A percentile compares a stretch with the other conserved stretches of the same genome.
These are phyloP conservation scores for Pseudorasbora parva DNA, from an alignment of 2,113 vertebrate species.

Conservation along the genomic window DNA sequence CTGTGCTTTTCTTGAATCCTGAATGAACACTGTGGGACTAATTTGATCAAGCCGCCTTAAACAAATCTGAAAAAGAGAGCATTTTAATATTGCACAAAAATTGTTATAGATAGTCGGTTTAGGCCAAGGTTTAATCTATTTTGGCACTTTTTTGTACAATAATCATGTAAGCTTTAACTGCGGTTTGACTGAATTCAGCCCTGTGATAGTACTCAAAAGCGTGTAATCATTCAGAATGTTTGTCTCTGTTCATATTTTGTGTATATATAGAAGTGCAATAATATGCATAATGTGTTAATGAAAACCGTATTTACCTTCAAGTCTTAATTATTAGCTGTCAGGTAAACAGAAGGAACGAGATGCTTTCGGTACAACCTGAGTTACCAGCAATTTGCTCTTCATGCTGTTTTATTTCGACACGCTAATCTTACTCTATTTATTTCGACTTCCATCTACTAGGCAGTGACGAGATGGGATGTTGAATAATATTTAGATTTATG, in stretches of 20 bases:
- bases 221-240: conserved; percentile 30
- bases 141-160: conserved; percentile 39
- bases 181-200: conserved; percentile 36
- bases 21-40: conserved; percentile 34
- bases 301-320: conserved; percentile 45
- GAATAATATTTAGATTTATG: background rate
- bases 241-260: conserved; percentile 52
- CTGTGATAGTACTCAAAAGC: conserved; percentile 2
- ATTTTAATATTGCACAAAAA: conserved; percentile 53
- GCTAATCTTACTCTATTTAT: conserved; percentile 37
- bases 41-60: conserved; percentile 53
- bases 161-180: conserved; percentile 30
- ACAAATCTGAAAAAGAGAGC: conserved; percentile 2
- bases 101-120: conserved; percentile 62
- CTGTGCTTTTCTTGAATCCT: conserved; percentile 46
- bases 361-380: conserved; percentile 19
- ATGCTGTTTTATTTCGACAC: conserved; percentile 27
- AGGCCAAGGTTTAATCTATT: conserved; percentile 37
- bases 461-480: background rate
- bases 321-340: conserved; percentile 54
- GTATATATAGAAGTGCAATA: conserved; percentile 57
- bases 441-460: background rate
- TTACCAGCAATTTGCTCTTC: conserved; percentile 45
- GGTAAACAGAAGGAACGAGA: conserved; percentile 22
- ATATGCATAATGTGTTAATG: conserved; percentile 53